These are phyloP conservation scores for Vanessa atalanta DNA, from an alignment of 1,140 invertebrate genomes.

Conservation along the genomic window DNA sequence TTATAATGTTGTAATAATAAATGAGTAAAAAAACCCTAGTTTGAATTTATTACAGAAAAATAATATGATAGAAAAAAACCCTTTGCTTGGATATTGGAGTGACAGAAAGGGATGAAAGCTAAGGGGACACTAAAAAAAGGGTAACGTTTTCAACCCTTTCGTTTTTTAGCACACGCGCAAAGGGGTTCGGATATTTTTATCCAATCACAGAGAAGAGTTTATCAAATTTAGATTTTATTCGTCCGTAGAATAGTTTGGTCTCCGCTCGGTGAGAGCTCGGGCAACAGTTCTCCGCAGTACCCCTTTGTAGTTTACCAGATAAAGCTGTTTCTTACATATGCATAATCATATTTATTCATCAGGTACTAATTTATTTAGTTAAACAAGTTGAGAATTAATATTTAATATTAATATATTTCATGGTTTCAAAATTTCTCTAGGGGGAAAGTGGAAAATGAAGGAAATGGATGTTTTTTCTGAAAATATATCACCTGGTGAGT, in stretches of 20 bases:
- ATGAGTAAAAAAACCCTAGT: not conserved
- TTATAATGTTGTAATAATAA: too few species aligned
- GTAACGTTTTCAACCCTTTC: constrained; percentile 74
- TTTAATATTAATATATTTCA: too few species aligned
- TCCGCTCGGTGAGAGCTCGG: constrained; percentile 46
- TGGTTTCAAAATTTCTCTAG: not conserved
- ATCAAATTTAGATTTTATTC: constrained; percentile 65
- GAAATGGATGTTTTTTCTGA: not conserved
- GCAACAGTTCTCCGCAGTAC: constrained; percentile 49
- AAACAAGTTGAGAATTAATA: not conserved
- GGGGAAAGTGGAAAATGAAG: not conserved
- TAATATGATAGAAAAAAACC: not conserved
- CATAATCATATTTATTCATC: constrained; percentile 19
- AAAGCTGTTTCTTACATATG: constrained; percentile 53
- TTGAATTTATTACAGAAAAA: not conserved
- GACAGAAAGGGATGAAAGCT: constrained; percentile 60
- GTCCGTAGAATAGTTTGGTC: constrained; percentile 41
- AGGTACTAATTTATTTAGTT: not conserved
- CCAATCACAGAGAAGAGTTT: constrained; percentile 68
- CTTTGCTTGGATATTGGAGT: not conserved
- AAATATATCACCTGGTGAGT: not conserved
- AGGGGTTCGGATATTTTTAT: constrained; percentile 62
- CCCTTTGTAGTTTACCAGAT: constrained; percentile 39
- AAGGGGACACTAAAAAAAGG: constrained; percentile 65
- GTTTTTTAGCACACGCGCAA: constrained; percentile 79